Evolutionary conservation across 2,113 vertebrate genomes (phyloP).

Genomic region (Papio anubis): DNA sequence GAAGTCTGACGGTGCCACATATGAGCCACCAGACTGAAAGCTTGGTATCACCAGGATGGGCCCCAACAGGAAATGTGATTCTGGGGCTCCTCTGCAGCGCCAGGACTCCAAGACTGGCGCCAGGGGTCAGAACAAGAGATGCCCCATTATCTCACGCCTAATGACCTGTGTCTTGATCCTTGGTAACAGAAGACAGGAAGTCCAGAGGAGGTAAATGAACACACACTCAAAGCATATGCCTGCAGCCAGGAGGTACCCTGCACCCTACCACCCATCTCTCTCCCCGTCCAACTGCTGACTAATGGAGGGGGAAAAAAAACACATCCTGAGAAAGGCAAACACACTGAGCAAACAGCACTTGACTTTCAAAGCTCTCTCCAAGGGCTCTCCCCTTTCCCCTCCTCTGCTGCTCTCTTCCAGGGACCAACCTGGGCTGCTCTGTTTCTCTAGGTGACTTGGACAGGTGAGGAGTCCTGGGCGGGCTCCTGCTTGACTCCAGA

Average conservation of each 20-base stretch:
- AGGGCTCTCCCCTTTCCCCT: neutral
- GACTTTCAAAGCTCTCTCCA: neutral
- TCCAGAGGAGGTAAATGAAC: neutral
- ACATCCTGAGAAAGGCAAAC: neutral
- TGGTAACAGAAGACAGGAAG: conserved; percentile 57
- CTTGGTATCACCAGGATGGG: neutral
- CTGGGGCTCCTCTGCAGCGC: neutral
- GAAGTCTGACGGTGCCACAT: neutral
- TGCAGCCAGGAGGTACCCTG: neutral
- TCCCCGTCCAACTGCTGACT: neutral
- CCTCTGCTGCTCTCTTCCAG: neutral
- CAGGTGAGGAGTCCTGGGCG: neutral
- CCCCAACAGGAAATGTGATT: neutral
- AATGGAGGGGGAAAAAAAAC: neutral
- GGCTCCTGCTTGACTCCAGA: neutral
- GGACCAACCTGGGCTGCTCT: neutral
- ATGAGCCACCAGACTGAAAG: neutral
- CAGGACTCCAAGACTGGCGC: neutral
- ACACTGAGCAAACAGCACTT: neutral
- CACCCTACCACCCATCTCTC: neutral
- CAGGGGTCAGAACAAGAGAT: neutral
- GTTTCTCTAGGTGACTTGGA: neutral
- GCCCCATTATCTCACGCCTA: conserved; percentile 61
- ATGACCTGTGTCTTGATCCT: conserved; percentile 43
- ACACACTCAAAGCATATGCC: neutral